phyloP scores from a whole-genome alignment of 2,797 vertebrate genomes.

The Thalassophryne amazonica region DNA sequence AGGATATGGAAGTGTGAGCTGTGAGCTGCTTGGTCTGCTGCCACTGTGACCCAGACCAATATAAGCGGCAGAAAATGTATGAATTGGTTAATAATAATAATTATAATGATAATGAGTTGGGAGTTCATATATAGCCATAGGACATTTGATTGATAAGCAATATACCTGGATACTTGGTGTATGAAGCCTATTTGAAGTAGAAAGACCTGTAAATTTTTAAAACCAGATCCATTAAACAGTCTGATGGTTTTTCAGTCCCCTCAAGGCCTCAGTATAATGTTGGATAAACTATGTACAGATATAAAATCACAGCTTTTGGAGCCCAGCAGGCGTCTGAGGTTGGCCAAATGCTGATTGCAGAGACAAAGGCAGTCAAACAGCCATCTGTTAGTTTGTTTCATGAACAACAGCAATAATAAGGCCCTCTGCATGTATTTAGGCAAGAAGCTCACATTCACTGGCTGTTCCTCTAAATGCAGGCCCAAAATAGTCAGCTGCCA shows the following conservation, averaged over 20 bases:
- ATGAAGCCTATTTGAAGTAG: background rate
- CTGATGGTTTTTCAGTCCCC: background rate
- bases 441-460: constrained; percentile 33
- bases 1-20: too few relatives aligned
- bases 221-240: background rate
- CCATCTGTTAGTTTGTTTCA: constrained; percentile 47
- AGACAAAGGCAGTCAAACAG: constrained; percentile 46
- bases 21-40: too few relatives aligned
- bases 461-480: constrained; percentile 29
- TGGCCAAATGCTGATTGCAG: constrained; percentile 39
- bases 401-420: constrained; percentile 41
- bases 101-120: too few relatives aligned
- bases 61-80: too few relatives aligned
- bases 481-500: constrained; percentile 33
- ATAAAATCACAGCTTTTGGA: constrained; percentile 32
- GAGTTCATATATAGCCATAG: too few relatives aligned
- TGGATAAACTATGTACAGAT: constrained; percentile 18
- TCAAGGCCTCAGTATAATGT: constrained; percentile 6
- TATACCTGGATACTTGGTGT: background rate
- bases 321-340: constrained; percentile 25
- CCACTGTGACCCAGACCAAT: too few relatives aligned
- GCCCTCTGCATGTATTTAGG: constrained; percentile 40
- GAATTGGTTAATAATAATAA: too few relatives aligned
- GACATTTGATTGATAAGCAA: too few relatives aligned
- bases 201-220: background rate